Percentiles rank a stretch among this genome's conserved stretches.
phyloP scores from a whole-genome alignment of 2,797 vertebrate genomes.

The Spatula clypeata region DNA sequence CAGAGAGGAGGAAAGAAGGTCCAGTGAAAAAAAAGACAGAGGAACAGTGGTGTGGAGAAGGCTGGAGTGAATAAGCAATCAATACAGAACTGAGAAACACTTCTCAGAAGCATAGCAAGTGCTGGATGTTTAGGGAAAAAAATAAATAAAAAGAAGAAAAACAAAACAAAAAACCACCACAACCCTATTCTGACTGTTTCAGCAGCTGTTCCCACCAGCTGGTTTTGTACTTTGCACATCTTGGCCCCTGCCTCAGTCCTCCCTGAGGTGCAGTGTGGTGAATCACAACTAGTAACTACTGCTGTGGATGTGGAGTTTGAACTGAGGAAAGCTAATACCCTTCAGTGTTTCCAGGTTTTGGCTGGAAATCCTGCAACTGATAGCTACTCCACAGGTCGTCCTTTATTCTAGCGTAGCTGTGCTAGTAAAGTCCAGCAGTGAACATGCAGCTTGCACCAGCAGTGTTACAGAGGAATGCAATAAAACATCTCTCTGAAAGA shows the following conservation, averaged over 20 bases:
- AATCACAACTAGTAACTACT: constrained; percentile 36
- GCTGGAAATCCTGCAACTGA: constrained; percentile 2
- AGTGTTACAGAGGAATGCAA: not conserved
- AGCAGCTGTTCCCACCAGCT: constrained; percentile 59
- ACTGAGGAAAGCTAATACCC: constrained; percentile 18
- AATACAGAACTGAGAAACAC: not conserved
- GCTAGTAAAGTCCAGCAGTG: not conserved
- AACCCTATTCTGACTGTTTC: constrained; percentile 10
- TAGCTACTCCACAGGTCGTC: not conserved
- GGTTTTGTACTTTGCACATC: constrained; percentile 25
- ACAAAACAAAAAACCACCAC: not conserved
- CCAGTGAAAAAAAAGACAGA: not conserved
- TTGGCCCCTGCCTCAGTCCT: rapidly evolving
- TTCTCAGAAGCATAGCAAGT: not conserved
- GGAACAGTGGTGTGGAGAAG: not conserved
- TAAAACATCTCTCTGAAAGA: not conserved
- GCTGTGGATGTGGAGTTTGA: not conserved
- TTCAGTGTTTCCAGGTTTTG: not conserved
- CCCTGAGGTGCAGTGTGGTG: not conserved
- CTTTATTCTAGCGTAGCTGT: not conserved
- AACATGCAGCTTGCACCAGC: rapidly evolving
- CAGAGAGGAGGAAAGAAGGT: not conserved
- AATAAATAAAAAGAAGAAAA: not conserved
- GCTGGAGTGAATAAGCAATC: not conserved
- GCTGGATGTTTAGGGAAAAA: not conserved